A percentile compares a stretch with the other conserved stretches of the same genome.
These are phyloP conservation scores for Heteractis magnifica DNA, from an alignment of 92 coral and sea anemone species.

Conservation along the genomic window DNA sequence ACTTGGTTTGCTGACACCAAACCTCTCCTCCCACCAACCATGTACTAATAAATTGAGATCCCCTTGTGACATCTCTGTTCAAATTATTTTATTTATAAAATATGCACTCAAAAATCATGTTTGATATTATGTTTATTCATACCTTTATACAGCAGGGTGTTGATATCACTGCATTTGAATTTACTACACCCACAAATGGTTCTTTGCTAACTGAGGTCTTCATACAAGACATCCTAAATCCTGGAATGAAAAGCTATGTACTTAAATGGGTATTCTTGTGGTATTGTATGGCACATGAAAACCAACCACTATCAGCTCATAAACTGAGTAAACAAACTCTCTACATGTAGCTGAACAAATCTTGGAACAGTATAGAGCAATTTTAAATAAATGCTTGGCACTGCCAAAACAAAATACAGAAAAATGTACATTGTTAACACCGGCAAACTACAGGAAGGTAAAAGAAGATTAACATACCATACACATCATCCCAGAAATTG, in stretches of 20 bases:
- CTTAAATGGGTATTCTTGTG: not conserved
- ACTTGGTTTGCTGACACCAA: no score
- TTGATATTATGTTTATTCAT: not conserved
- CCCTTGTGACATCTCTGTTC: no score
- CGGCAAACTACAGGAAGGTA: no score
- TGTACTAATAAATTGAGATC: no score
- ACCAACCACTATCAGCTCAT: no score
- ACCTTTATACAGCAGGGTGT: conserved; percentile 71
- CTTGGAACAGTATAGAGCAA: not conserved
- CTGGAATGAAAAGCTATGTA: conserved; percentile 31
- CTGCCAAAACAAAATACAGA: no score
- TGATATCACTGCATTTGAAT: conserved; percentile 68
- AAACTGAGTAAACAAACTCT: not conserved
- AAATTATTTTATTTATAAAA: no score
- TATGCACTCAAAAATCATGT: not conserved
- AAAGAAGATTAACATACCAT: conserved; percentile 49
- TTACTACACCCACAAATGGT: conserved; percentile 74
- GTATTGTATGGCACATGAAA: not conserved
- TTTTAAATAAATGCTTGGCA: no score
- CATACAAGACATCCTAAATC: conserved; percentile 96
- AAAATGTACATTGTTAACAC: not conserved
- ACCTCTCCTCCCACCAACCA: no score
- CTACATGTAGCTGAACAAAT: not conserved
- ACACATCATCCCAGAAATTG: conserved; percentile 88
- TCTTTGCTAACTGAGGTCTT: conserved; percentile 74